Conservation (phyloP, 2,888 invertebrate species). For the Creontiades dilutus region DNA sequence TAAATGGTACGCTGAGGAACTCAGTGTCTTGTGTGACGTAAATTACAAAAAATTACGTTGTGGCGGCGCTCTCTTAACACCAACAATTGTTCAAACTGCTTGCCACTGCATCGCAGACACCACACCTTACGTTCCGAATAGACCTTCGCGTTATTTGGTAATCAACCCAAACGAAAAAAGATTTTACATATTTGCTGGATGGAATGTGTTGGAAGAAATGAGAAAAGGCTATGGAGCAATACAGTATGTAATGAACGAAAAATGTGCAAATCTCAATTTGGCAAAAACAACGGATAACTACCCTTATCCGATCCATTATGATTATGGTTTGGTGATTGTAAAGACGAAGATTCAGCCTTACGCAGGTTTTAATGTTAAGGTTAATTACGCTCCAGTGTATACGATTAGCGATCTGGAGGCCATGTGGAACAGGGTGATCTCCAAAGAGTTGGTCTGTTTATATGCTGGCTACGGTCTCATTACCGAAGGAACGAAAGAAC, state of each 20-base stretch:
- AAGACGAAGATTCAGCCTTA: neutral
- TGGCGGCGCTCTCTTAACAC: neutral
- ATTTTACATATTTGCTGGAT: neutral
- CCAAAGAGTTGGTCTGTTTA: neutral
- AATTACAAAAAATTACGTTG: neutral
- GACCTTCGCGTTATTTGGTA: neutral
- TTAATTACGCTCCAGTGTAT: neutral
- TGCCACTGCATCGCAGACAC: neutral
- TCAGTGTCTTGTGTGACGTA: neutral
- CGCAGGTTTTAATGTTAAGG: neutral
- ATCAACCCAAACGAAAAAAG: neutral
- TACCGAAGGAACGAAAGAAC: neutral
- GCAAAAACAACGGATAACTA: neutral
- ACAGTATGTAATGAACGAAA: neutral
- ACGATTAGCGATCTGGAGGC: neutral
- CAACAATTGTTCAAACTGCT: neutral
- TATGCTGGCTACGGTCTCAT: neutral
- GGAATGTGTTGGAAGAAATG: neutral
- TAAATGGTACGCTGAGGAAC: neutral
- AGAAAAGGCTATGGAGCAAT: neutral
- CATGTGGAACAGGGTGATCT: neutral
- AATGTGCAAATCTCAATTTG: neutral
- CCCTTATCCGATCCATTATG: neutral
- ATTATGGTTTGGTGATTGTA: neutral
- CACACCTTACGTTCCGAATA: neutral